Conservation (phyloP, 2,797 vertebrate genomes). For the Melanotaenia nigrans region DNA sequence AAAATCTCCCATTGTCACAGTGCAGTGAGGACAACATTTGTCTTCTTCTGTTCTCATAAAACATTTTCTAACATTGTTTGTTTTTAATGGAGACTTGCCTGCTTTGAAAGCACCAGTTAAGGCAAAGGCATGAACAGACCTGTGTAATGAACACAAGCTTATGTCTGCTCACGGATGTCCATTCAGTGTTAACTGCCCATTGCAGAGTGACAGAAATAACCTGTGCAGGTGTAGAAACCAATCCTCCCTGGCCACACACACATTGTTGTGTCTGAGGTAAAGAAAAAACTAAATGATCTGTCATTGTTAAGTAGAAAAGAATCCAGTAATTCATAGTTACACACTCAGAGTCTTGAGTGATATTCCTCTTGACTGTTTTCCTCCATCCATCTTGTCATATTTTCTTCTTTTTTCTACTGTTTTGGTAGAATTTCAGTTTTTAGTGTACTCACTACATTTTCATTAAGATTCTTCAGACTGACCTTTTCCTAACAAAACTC, state of each 20-base stretch:
- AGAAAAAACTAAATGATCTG: slow-evolving; percentile 13
- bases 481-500: neutral
- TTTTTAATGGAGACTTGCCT: slow-evolving; percentile 2
- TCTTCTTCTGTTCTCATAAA: neutral
- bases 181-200: slow-evolving; percentile 44
- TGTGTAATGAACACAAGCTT: slow-evolving; percentile 9
- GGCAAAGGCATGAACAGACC: slow-evolving; percentile 6
- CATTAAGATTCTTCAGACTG: rapidly evolving
- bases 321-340: slow-evolving; percentile 22
- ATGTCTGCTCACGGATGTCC: neutral
- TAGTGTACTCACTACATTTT: no score
- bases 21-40: neutral
- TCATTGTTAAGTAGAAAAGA: slow-evolving; percentile 21
- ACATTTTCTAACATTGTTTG: neutral
- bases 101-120: neutral
- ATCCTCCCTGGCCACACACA: slow-evolving; percentile 32
- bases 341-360: slow-evolving; percentile 20
- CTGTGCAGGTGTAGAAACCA: slow-evolving; percentile 50
- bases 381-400: neutral
- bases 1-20: neutral
- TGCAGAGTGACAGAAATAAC: slow-evolving; percentile 41
- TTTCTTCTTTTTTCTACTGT: neutral
- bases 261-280: slow-evolving; percentile 39
- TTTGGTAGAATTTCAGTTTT: neutral
- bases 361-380: slow-evolving; percentile 1